phyloP scores from a whole-genome alignment of 1,140 invertebrate genomes.

The Drosophila ficusphila region DNA sequence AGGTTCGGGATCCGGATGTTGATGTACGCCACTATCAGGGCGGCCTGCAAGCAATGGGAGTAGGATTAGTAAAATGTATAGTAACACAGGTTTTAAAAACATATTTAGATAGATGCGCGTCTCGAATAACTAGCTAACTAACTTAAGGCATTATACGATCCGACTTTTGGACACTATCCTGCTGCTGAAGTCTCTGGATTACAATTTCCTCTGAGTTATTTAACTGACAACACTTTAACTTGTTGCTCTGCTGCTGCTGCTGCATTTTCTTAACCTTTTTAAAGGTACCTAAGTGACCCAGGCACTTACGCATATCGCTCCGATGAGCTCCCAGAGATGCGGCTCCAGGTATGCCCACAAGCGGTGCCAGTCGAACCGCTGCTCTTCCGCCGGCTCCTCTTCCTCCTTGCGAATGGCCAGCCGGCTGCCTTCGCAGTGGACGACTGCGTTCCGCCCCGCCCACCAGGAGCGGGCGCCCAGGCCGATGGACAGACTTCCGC shows the following conservation, averaged over 20 bases:
- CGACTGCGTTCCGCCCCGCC: constrained; percentile 7
- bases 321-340: constrained; percentile 86
- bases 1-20: constrained; percentile 93
- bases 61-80: neutral
- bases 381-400: constrained; percentile 56
- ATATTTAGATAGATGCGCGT: too few relatives aligned
- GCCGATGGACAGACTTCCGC: constrained; percentile 55
- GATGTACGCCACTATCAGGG: constrained; percentile 90
- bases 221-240: neutral
- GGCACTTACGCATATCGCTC: constrained; percentile 85
- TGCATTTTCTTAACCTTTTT: too few relatives aligned
- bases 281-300: too few relatives aligned
- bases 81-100: too few relatives aligned
- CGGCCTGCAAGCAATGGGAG: constrained; percentile 87
- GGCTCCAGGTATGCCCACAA: constrained; percentile 88
- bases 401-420: constrained; percentile 75
- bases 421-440: constrained; percentile 71
- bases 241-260: neutral
- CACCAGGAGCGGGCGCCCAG: constrained; percentile 56
- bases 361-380: constrained; percentile 87
- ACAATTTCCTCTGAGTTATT: too few relatives aligned
- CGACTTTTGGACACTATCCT: neutral
- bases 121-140: too few relatives aligned
- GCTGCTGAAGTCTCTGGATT: too few relatives aligned
- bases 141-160: too few relatives aligned